Evolutionary conservation across 92 coral and sea anemone species (phyloP).

Genomic region (Bergia sp.): DNA sequence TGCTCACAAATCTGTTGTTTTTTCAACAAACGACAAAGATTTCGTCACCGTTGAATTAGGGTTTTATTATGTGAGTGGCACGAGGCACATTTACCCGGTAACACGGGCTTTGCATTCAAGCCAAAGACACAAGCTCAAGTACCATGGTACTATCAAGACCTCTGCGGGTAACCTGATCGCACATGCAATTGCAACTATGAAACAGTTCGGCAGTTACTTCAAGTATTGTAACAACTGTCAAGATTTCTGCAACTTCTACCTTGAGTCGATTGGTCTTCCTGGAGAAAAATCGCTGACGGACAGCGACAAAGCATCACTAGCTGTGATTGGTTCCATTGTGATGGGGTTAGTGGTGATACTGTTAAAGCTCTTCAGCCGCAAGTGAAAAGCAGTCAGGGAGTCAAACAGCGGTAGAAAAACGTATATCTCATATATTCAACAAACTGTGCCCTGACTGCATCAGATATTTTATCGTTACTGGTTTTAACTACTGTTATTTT

Average conservation of each 20-base stretch:
- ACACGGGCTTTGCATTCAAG: slow-evolving; percentile 17
- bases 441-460: too few species aligned
- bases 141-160: slow-evolving; percentile 45
- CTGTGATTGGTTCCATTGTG: too few species aligned
- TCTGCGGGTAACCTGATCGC: slow-evolving; percentile 37
- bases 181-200: slow-evolving; percentile 61
- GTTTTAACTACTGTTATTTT: too few species aligned
- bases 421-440: too few species aligned
- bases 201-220: slow-evolving; percentile 59
- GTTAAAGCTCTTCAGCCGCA: too few species aligned
- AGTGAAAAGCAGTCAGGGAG: too few species aligned
- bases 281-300: background rate
- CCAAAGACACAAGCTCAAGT: slow-evolving; percentile 34
- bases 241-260: slow-evolving; percentile 62
- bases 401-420: too few species aligned
- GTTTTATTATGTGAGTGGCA: slow-evolving; percentile 22
- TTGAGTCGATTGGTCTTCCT: slow-evolving; percentile 59
- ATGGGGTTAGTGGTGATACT: too few species aligned
- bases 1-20: slow-evolving; percentile 65
- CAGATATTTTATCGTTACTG: too few species aligned
- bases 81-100: slow-evolving; percentile 55
- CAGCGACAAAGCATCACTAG: slow-evolving; percentile 28
- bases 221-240: slow-evolving; percentile 70
- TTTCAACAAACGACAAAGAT: slow-evolving; percentile 54
- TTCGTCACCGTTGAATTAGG: slow-evolving; percentile 69